phyloP scores from a whole-genome alignment of 2,888 invertebrate genomes.

The Chelonus formosanus region DNA sequence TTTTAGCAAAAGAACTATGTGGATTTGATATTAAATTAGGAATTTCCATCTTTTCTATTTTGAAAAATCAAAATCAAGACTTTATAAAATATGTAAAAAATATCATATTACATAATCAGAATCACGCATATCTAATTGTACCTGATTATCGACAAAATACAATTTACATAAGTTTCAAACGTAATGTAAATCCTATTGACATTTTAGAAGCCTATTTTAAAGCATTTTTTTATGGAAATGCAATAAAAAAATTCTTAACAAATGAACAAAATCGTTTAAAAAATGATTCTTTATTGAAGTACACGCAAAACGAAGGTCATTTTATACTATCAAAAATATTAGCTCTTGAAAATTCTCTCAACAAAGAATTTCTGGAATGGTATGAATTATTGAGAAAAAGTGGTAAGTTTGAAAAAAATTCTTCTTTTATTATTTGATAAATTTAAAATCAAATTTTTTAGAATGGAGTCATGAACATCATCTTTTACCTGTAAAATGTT shows the following conservation, averaged over 20 bases:
- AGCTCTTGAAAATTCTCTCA: conserved; percentile 48
- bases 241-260: background rate
- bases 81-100: conserved; percentile 60
- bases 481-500: too few species aligned
- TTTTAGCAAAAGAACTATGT: conserved; percentile 70
- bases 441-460: too few species aligned
- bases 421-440: background rate
- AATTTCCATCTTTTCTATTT: conserved; percentile 66
- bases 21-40: conserved; percentile 73
- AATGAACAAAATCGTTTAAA: too few species aligned
- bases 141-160: conserved; percentile 65
- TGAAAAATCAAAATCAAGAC: conserved; percentile 47
- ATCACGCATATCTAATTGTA: conserved; percentile 69
- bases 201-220: conserved; percentile 77
- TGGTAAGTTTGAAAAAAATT: conserved; percentile 40
- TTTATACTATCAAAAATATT: conserved; percentile 45
- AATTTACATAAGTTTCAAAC: conserved; percentile 70
- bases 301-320: background rate
- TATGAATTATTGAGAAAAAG: conserved; percentile 46
- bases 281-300: too few species aligned
- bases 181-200: conserved; percentile 67
- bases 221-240: conserved; percentile 69
- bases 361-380: conserved; percentile 53
- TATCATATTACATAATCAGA: conserved; percentile 65
- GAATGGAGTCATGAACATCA: too few species aligned